Conservation (phyloP, 2,888 invertebrate species). For the Rhagium mordax region DNA sequence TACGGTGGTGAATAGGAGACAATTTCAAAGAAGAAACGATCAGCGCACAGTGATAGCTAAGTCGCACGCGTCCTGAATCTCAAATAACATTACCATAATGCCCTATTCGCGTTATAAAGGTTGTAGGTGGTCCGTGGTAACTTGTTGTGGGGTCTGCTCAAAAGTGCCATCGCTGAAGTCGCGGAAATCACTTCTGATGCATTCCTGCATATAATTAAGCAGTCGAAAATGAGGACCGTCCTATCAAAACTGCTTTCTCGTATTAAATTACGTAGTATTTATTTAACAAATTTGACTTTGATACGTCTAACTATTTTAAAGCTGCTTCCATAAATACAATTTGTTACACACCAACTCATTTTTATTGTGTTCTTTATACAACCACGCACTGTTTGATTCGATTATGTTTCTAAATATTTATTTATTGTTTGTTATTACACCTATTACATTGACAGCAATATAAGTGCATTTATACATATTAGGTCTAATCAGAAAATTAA, state of each 20-base stretch:
- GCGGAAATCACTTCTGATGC: slow-evolving; percentile 47
- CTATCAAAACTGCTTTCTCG: slow-evolving; percentile 13
- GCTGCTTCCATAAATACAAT: slow-evolving; percentile 22
- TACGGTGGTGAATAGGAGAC: slow-evolving; percentile 3
- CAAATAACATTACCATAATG: slow-evolving; percentile 52
- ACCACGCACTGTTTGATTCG: slow-evolving; percentile 9
- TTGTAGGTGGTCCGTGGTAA: slow-evolving; percentile 51
- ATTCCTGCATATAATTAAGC: slow-evolving; percentile 27
- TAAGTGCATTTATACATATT: slow-evolving; percentile 18
- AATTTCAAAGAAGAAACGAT: slow-evolving; percentile 31
- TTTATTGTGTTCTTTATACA: slow-evolving; percentile 20
- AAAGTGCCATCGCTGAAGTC: slow-evolving; percentile 49
- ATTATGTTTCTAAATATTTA: slow-evolving; percentile 25
- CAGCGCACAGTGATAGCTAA: slow-evolving; percentile 35
- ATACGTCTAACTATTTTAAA: slow-evolving; percentile 18
- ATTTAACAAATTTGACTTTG: slow-evolving; percentile 27
- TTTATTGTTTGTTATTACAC: slow-evolving; percentile 24
- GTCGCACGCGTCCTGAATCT: slow-evolving; percentile 51
- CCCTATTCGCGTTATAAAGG: slow-evolving; percentile 45
- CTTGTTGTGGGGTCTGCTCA: slow-evolving; percentile 51
- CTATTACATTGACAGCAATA: slow-evolving; percentile 6
- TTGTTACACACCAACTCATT: slow-evolving; percentile 22
- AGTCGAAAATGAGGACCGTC: not conserved
- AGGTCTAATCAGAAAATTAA: slow-evolving; percentile 13
- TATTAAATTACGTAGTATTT: slow-evolving; percentile 24